phyloP scores from a whole-genome alignment of 2,113 vertebrate genomes.

The Gobio gobio region DNA sequence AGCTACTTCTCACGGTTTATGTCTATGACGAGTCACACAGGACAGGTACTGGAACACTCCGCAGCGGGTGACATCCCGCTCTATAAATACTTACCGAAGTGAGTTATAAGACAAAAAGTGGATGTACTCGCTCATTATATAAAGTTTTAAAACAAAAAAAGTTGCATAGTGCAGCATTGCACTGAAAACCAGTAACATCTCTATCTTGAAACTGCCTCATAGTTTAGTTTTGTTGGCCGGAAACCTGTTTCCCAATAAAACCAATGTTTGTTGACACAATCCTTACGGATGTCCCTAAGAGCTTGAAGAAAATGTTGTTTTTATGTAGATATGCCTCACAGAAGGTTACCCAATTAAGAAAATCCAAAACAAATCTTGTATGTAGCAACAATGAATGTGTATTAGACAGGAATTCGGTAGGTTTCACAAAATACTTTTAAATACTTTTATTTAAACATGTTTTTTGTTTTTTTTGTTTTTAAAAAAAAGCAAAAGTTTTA shows the following conservation, averaged over 20 bases:
- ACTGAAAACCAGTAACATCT: background rate
- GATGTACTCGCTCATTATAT: too few relatives aligned
- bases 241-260: background rate
- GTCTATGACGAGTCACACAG: too few relatives aligned
- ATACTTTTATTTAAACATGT: constrained; percentile 63
- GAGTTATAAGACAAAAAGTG: too few relatives aligned
- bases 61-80: too few relatives aligned
- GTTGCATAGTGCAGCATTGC: background rate
- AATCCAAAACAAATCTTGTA: background rate
- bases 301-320: background rate
- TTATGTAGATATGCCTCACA: background rate
- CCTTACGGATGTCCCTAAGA: background rate
- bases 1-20: too few relatives aligned
- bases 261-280: constrained; percentile 12
- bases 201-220: background rate
- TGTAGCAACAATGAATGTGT: background rate
- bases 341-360: background rate
- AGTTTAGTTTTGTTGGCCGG: background rate
- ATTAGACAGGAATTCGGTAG: background rate
- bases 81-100: too few relatives aligned
- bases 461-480: constrained; percentile 27
- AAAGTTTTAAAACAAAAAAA: too few relatives aligned
- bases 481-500: constrained; percentile 39
- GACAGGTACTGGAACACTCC: too few relatives aligned
- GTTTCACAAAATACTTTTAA: constrained; percentile 48